phyloP scores from a whole-genome alignment of 2,113 vertebrate species.

The Corythaeola cristata region DNA sequence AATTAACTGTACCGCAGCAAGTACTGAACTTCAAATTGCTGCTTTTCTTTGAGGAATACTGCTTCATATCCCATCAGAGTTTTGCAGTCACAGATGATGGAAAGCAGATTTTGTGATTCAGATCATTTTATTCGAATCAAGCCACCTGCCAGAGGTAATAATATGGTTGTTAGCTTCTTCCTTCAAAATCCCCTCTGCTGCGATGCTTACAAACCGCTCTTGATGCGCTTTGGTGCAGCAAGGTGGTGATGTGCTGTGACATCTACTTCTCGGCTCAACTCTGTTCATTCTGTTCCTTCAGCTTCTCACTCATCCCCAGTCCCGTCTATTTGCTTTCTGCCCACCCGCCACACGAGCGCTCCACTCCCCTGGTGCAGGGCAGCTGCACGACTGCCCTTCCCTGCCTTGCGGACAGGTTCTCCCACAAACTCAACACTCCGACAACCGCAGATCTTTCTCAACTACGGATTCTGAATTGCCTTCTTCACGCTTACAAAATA shows the following conservation, averaged over 20 bases:
- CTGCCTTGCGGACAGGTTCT: background rate
- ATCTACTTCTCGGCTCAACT: background rate
- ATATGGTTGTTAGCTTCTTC: background rate
- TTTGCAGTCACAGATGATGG: background rate
- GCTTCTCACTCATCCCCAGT: background rate
- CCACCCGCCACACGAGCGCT: rapidly evolving
- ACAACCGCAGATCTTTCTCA: background rate
- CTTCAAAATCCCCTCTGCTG: background rate
- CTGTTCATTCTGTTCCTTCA: background rate
- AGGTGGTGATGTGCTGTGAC: background rate
- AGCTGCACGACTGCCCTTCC: background rate
- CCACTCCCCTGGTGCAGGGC: background rate
- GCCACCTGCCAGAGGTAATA: background rate
- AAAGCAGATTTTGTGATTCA: background rate
- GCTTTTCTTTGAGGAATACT: background rate
- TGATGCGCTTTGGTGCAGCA: background rate
- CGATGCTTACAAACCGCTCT: background rate
- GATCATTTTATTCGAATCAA: background rate
- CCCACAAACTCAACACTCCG: background rate
- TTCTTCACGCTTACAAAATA: background rate
- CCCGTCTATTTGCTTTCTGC: background rate
- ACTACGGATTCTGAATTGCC: background rate
- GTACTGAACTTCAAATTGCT: background rate
- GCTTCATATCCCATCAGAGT: background rate
- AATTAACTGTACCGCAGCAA: background rate